A percentile compares a stretch with the other conserved stretches of the same genome.
Conservation (phyloP, 2,113 vertebrate species). For the Sander vitreus region DNA sequence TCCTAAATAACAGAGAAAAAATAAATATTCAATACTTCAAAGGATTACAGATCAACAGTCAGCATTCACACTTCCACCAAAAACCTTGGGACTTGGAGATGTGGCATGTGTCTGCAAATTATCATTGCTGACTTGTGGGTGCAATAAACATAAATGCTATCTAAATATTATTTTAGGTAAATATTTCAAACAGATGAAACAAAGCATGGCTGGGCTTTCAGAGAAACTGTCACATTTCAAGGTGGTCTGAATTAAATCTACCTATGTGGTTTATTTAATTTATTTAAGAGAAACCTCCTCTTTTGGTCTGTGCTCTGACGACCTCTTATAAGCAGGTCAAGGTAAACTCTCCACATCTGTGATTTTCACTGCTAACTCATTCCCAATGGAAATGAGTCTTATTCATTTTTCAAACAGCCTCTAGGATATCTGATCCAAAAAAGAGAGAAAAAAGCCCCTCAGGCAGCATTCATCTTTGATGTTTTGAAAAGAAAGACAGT, state of each 20-base stretch:
- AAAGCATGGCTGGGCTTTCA: not conserved
- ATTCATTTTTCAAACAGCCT: slow-evolving; percentile 81
- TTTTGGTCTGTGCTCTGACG: slow-evolving; percentile 30
- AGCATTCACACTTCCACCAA: not conserved
- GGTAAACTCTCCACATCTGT: slow-evolving; percentile 72
- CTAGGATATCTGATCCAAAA: slow-evolving; percentile 70
- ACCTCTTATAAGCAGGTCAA: slow-evolving; percentile 68
- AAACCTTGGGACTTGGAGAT: not conserved
- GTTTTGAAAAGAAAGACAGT: slow-evolving; percentile 66
- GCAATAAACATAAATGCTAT: not conserved
- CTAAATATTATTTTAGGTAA: not conserved
- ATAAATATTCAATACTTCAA: not conserved
- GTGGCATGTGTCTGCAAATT: not conserved
- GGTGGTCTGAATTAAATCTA: slow-evolving; percentile 24
- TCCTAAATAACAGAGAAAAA: not conserved
- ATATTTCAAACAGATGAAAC: not conserved
- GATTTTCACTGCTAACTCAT: slow-evolving; percentile 66
- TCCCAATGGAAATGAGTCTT: slow-evolving; percentile 79
- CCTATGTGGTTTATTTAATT: slow-evolving; percentile 19
- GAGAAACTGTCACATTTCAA: slow-evolving; percentile 13
- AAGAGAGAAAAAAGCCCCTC: slow-evolving; percentile 43
- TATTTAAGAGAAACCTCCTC: slow-evolving; percentile 16
- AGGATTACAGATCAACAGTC: not conserved
- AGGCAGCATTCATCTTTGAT: slow-evolving; percentile 72
- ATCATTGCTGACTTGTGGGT: not conserved